A percentile compares a stretch with the other conserved stretches of the same genome.
Evolutionary conservation across 2,113 vertebrate species (phyloP).

Genomic region (Rallus limicola): DNA sequence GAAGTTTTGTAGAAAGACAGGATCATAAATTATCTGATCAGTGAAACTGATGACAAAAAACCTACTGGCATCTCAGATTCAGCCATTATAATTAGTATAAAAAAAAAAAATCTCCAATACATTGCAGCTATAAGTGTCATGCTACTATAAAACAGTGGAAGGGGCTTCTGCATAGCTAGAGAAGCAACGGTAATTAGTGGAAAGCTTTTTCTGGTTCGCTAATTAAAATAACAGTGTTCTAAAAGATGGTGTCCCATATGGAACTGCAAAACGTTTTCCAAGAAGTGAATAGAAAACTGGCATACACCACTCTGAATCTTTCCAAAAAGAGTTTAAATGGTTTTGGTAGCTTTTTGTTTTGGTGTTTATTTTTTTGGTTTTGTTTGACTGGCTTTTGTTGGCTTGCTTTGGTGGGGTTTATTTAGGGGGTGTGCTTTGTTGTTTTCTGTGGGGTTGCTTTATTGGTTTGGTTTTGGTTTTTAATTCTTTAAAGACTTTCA

Average conservation of each 20-base stretch:
- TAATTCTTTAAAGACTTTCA: neutral
- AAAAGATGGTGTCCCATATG: constrained; percentile 61
- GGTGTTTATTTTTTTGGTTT: neutral
- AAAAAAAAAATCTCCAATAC: neutral
- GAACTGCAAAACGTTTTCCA: constrained; percentile 56
- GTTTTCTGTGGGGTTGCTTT: neutral
- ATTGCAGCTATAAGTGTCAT: neutral
- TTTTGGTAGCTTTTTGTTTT: neutral
- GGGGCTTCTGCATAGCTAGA: neutral
- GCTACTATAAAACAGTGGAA: neutral
- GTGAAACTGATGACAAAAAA: neutral
- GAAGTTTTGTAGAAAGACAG: neutral
- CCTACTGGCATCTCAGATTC: neutral
- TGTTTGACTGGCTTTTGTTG: neutral
- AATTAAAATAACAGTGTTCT: constrained; percentile 61
- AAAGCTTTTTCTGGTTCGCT: constrained; percentile 55
- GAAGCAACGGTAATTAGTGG: constrained; percentile 41
- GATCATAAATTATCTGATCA: neutral
- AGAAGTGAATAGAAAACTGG: constrained; percentile 36
- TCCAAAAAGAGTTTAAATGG: neutral
- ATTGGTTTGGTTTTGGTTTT: neutral
- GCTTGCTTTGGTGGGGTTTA: neutral
- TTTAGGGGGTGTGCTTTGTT: neutral
- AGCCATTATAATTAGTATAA: neutral
- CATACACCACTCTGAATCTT: neutral